Conservation (phyloP, 2,797 vertebrate genomes). For the Margarornis squamiger region DNA sequence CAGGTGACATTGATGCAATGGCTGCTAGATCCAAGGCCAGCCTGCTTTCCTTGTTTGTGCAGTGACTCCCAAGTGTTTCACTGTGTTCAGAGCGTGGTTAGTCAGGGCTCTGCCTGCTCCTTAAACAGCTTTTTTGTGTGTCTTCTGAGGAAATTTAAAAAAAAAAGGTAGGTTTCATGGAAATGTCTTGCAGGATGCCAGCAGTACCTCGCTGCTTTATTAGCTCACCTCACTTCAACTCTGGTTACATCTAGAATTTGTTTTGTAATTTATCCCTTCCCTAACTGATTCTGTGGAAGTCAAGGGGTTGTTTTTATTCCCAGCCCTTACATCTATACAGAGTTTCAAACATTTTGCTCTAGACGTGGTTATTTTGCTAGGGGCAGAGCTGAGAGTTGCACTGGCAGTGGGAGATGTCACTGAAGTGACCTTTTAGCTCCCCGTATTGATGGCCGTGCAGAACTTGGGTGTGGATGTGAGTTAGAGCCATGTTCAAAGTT, state of each 20-base stretch:
- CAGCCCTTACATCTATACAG: neutral
- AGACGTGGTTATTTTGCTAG: neutral
- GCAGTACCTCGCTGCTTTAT: neutral
- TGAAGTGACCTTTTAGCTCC: neutral
- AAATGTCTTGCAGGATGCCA: neutral
- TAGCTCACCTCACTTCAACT: constrained; percentile 25
- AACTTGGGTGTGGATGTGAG: neutral
- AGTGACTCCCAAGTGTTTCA: neutral
- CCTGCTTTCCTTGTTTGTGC: neutral
- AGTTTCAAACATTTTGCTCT: neutral
- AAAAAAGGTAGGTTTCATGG: neutral
- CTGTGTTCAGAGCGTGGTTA: neutral
- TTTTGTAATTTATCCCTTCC: constrained; percentile 15
- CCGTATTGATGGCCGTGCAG: neutral
- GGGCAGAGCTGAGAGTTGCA: neutral
- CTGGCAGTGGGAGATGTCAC: neutral
- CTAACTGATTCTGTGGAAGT: neutral
- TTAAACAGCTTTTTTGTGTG: neutral
- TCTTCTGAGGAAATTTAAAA: neutral
- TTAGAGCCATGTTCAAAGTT: neutral
- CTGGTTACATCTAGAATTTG: neutral
- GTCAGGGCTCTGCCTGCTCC: neutral
- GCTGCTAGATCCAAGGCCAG: neutral
- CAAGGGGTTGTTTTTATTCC: neutral
- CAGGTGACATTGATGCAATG: neutral